Conservation (phyloP, 1,140 invertebrate genomes). For the Drosophila sp. region DNA sequence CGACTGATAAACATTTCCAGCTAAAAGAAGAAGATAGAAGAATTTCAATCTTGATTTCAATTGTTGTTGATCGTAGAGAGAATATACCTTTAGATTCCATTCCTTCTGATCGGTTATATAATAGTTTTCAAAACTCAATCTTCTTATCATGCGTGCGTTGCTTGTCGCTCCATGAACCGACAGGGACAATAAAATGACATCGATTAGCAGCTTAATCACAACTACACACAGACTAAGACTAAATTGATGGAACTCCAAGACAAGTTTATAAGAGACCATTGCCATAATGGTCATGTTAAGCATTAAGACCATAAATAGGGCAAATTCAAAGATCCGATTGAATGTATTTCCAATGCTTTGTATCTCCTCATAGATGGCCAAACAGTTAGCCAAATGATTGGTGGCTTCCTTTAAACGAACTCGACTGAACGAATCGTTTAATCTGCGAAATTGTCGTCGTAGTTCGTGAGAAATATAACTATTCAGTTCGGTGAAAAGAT, state of each 20-base stretch:
- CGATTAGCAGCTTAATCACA: slow-evolving; percentile 34
- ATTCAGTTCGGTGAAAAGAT: slow-evolving; percentile 43
- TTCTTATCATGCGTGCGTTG: slow-evolving; percentile 30
- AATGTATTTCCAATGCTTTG: slow-evolving; percentile 20
- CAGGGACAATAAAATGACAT: slow-evolving; percentile 44
- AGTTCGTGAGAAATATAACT: slow-evolving; percentile 28
- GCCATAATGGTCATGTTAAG: slow-evolving; percentile 24
- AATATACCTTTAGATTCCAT: slow-evolving; percentile 44
- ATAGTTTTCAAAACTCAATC: slow-evolving; percentile 47
- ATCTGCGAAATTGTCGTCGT: neutral
- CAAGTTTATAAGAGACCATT: neutral
- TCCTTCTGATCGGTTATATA: slow-evolving; percentile 27
- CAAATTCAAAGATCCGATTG: slow-evolving; percentile 30
- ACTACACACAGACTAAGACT: rapidly evolving
- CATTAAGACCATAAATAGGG: slow-evolving; percentile 29
- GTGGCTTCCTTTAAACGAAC: neutral
- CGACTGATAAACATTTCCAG: slow-evolving; percentile 50
- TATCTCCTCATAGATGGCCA: slow-evolving; percentile 52
- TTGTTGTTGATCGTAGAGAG: neutral
- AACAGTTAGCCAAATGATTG: slow-evolving; percentile 34
- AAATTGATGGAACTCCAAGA: neutral
- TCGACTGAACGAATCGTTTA: slow-evolving; percentile 4
- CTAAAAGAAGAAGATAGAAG: slow-evolving; percentile 16
- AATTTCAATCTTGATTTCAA: neutral
- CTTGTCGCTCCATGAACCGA: slow-evolving; percentile 29